Evolutionary conservation across 2,888 invertebrate genomes (phyloP), one percentile per base, ranked within the genome.

Genomic region (Ochropleura plecta): DNA sequence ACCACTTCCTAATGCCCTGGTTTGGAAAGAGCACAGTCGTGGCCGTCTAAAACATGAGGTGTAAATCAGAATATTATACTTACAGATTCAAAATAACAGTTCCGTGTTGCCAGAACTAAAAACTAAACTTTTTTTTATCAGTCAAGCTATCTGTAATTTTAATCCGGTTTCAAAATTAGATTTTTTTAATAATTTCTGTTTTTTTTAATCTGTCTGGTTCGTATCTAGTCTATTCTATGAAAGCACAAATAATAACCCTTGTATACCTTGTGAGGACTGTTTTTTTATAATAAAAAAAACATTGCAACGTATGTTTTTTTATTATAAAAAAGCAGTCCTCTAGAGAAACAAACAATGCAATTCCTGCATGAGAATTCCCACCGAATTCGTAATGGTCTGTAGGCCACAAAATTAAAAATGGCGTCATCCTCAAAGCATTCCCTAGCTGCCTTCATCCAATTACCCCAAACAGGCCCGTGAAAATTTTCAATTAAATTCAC

Each of bases 401-500:
- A 16, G 20, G 48, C 14, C 16, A 10, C 16, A 76, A 64, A 63
- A 59, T 76, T 68, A 44, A 64, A 78, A 78, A 79, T 69, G 57
- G 44, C 64, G 64, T 64, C 82, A 30, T 30, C 10, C 55, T 70
- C 57, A 46, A 69, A 81, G 55, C 14, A 81, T 84, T 84, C 69
- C 84, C 76, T 59, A 40, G 75, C 44, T 44, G 64, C 53, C 42
- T 63, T 60, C 40, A 68, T 72, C 60, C 53, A 70, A 82, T 81
- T 66, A 76, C n/a, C 30, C 7, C 48, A 55, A 70, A 70, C 48
- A 63, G 46, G 59, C n/a, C 16, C 55, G 66, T 60, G 66, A 60
- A 71, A 48, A 67, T 64, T 67, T 49, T 64, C 53, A 72, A 72
- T 84, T 84, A 67, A 70, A 69, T 68, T 51, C 70, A 49, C 62